Percentiles rank a stretch among this genome's conserved stretches.
These are phyloP conservation scores for Coleophora deauratella DNA, from an alignment of 2,888 invertebrate species.

Conservation along the genomic window DNA sequence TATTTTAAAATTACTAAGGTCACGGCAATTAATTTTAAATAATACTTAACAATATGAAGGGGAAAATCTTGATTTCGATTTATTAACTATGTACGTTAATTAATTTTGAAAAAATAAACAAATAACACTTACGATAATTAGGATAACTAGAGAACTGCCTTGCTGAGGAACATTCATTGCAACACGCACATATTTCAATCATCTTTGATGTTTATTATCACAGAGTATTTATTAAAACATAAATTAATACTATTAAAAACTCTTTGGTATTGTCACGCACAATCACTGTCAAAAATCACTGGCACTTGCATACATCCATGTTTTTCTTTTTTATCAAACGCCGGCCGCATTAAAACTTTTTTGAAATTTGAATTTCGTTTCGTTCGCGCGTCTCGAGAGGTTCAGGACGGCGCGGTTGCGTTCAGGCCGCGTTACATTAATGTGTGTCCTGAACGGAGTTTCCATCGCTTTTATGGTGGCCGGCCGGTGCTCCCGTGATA, in stretches of 20 bases:
- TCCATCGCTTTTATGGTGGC: constrained; percentile 64
- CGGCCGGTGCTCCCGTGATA: constrained; percentile 61
- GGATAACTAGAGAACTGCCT: constrained; percentile 28
- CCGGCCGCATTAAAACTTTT: not conserved
- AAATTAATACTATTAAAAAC: constrained; percentile 1
- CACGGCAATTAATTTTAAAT: no score
- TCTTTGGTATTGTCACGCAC: constrained; percentile 28
- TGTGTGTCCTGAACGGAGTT: constrained; percentile 68
- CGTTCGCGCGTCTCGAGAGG: constrained; percentile 13
- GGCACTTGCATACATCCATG: constrained; percentile 22
- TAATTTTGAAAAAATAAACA: no score
- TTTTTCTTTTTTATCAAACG: no score
- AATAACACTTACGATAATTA: constrained; percentile 38
- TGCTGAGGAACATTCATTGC: constrained; percentile 41
- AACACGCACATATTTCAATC: constrained; percentile 39
- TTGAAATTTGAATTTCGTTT: constrained; percentile 2
- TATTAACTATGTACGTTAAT: no score
- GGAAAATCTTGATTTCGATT: not conserved
- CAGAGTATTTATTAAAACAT: constrained; percentile 30
- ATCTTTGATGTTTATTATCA: constrained; percentile 50
- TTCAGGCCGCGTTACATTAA: constrained; percentile 65
- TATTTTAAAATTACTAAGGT: no score
- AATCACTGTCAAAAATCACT: constrained; percentile 27
- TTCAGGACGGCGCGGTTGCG: constrained; percentile 49
- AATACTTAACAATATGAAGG: not conserved